Conservation (phyloP, 1,140 invertebrate species). For the Caerostris darwini region DNA sequence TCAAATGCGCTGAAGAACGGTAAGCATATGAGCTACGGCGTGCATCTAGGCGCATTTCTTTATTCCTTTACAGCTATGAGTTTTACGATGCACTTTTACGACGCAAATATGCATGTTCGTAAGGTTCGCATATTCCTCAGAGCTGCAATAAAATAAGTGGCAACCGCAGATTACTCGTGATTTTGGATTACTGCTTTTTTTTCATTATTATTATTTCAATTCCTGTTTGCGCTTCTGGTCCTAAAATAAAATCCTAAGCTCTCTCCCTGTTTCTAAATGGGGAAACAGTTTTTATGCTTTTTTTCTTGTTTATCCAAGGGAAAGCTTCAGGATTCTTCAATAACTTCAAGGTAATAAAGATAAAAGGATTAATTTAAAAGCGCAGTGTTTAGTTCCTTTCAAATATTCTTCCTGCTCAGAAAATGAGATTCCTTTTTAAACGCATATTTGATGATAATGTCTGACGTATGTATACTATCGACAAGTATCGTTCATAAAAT, state of each 20-base stretch:
- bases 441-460: slow-evolving; percentile 7
- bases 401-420: background rate
- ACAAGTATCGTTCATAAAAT: background rate
- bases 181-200: slow-evolving; percentile 52
- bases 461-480: background rate
- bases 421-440: slow-evolving; percentile 23
- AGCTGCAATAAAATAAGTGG: slow-evolving; percentile 65
- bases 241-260: slow-evolving; percentile 9
- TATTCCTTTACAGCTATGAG: slow-evolving; percentile 2
- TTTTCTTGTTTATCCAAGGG: slow-evolving; percentile 30
- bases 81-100: slow-evolving; percentile 57
- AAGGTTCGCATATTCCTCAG: slow-evolving; percentile 30
- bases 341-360: slow-evolving; percentile 50
- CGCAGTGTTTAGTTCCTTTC: slow-evolving; percentile 15
- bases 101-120: slow-evolving; percentile 59
- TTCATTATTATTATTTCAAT: slow-evolving; percentile 8
- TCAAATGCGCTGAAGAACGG: too few species aligned
- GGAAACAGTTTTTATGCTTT: slow-evolving; percentile 1
- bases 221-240: background rate
- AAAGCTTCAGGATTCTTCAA: background rate
- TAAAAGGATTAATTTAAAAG: slow-evolving; percentile 50
- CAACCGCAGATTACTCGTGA: slow-evolving; percentile 44
- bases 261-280: background rate
- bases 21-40: too few species aligned
- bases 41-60: slow-evolving; percentile 5